phyloP scores from a whole-genome alignment of 2,888 invertebrate genomes.

The Andrena flavipes region DNA sequence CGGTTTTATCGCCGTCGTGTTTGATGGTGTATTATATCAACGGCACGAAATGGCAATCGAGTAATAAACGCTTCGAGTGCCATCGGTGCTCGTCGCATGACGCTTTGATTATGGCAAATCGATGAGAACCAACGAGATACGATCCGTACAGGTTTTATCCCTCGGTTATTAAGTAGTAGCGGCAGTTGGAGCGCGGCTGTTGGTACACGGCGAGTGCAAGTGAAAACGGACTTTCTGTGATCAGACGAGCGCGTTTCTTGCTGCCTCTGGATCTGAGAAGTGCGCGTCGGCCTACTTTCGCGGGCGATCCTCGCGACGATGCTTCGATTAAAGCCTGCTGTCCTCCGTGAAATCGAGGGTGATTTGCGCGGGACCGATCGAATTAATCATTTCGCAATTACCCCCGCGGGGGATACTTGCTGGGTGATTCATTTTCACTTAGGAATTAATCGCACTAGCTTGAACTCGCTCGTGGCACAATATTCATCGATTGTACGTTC shows the following conservation, averaged over 20 bases:
- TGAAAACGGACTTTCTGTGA: constrained; percentile 68
- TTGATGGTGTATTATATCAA: too few relatives aligned
- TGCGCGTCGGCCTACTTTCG: constrained; percentile 65
- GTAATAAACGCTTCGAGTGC: neutral
- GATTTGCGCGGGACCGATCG: constrained; percentile 20
- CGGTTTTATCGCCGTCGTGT: neutral
- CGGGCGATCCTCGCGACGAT: constrained; percentile 32
- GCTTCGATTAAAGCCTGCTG: constrained; percentile 28
- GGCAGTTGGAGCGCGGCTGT: neutral
- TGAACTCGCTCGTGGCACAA: neutral
- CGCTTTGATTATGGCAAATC: neutral
- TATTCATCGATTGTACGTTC: neutral
- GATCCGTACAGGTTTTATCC: too few relatives aligned
- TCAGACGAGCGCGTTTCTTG: constrained; percentile 52
- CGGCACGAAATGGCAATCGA: too few relatives aligned
- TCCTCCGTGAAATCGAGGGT: constrained; percentile 29
- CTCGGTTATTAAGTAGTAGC: neutral
- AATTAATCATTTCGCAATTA: constrained; percentile 21
- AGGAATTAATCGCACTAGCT: neutral
- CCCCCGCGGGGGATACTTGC: neutral
- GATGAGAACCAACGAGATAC: too few relatives aligned
- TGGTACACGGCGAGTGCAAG: constrained; percentile 32
- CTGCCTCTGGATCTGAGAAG: constrained; percentile 56
- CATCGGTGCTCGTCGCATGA: neutral
- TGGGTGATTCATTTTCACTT: neutral